Conservation (phyloP, 2,797 vertebrate genomes). For the Sebastes nivosus region DNA sequence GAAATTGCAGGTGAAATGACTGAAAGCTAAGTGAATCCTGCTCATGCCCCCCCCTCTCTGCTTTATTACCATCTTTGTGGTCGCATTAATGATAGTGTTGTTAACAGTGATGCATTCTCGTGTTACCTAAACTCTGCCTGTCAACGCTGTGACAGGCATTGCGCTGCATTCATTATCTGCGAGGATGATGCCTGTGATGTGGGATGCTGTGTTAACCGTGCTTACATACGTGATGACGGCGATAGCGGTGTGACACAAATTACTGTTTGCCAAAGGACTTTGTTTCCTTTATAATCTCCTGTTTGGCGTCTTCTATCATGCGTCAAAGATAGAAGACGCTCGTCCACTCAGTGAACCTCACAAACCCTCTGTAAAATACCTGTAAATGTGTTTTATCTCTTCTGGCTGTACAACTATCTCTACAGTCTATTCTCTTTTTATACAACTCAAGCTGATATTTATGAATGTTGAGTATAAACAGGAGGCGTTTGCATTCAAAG, state of each 20-base stretch:
- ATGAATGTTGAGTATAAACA: constrained; percentile 36
- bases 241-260: constrained; percentile 63
- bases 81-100: constrained; percentile 59
- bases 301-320: constrained; percentile 48
- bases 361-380: constrained; percentile 37
- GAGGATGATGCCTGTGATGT: constrained; percentile 63
- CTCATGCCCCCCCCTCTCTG: constrained; percentile 21
- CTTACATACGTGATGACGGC: constrained; percentile 49
- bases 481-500: constrained; percentile 37
- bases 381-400: constrained; percentile 29
- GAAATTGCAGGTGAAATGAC: constrained; percentile 34
- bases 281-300: constrained; percentile 54
- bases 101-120: constrained; percentile 46
- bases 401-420: neutral
- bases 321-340: constrained; percentile 51
- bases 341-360: constrained; percentile 21
- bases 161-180: constrained; percentile 63
- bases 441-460: constrained; percentile 36
- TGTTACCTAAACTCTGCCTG: constrained; percentile 59
- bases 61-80: constrained; percentile 29
- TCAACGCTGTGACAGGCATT: constrained; percentile 60
- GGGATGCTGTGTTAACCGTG: constrained; percentile 58
- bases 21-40: constrained; percentile 21
- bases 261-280: constrained; percentile 64
- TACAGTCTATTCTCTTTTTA: constrained; percentile 7